Base-by-base conservation (phyloP, 1,140 invertebrate genomes). In the Microplitis demolitor region DNA sequence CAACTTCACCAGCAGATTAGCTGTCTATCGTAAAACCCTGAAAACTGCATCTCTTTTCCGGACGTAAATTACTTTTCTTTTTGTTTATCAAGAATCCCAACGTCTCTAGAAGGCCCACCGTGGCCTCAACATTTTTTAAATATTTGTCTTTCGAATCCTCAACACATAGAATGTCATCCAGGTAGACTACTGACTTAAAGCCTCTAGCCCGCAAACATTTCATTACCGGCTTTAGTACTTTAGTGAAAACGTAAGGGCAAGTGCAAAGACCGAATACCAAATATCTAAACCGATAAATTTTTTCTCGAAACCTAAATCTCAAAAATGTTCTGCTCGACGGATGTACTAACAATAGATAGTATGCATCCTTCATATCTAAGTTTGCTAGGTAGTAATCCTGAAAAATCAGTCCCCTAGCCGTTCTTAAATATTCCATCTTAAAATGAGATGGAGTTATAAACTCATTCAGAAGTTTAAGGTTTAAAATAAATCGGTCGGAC, bases 291-390 rank as follows among this genome's bases (percentile, higher is more conserved):
- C 78, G 69, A 63, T 77, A 82, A n/a, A 76, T 45, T 51, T 69
- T 33, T 1, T 68, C 72, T 8, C 66, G 9, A 74, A 75, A 82
- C 13, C 33, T 35, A 53, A 81, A 81, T 14, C 75, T 54, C 35
- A 79, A 62, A 69, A 71, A 79, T 66, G 78, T 79, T 34, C 62
- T 66, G 14, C 70, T 69, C 4, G 56, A 45, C 11, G 5, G 24
- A 33, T 68, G 24, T 2, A 75, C 16, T 50, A 54, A 60, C n/a
- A 82, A 24, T 14, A 75, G 37, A 75, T 75, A 79, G 58, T 80
- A 82, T 2, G 77, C 79, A 68, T 82, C 78, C 77, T 79, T 70
- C 31, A 80, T 60, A 69, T 82, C 81, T 50, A 82, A 66, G 5
- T 76, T 71, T 8, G 66, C 72, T 74, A 81, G 76, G 58, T 62